Percentiles rank a stretch among this genome's conserved stretches.
These are phyloP conservation scores for Triops longicaudatus DNA, from an alignment of 1,140 invertebrate genomes.

Conservation along the genomic window DNA sequence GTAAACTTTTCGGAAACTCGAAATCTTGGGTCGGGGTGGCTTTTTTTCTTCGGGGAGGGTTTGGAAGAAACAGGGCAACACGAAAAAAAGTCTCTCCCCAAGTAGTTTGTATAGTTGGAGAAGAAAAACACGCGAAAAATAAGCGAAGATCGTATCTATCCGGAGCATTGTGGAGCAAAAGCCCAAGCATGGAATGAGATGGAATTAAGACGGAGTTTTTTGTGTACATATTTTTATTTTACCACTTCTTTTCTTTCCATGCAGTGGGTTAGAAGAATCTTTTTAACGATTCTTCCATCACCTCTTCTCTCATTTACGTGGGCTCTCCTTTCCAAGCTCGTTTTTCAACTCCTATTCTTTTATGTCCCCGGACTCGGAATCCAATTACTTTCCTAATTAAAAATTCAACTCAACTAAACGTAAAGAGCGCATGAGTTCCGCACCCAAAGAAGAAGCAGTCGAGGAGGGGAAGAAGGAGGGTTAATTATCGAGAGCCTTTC, in stretches of 20 bases:
- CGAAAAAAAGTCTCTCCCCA: too few species aligned
- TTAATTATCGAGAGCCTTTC: slow-evolving; percentile 8
- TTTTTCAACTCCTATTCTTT: slow-evolving; percentile 15
- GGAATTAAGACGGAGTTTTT: background rate
- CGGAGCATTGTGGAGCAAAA: background rate
- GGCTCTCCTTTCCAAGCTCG: slow-evolving; percentile 7
- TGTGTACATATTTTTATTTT: background rate
- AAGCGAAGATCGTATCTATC: slow-evolving; percentile 3
- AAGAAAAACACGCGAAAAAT: background rate
- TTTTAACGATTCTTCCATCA: slow-evolving; percentile 8
- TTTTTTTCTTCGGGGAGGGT: too few species aligned
- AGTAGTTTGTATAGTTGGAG: background rate
- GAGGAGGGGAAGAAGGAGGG: background rate
- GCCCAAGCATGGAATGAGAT: background rate
- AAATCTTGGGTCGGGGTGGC: too few species aligned
- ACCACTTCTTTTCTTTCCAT: slow-evolving; percentile 7
- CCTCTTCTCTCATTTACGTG: slow-evolving; percentile 11
- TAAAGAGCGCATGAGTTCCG: background rate
- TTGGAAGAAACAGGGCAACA: too few species aligned
- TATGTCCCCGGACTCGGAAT: background rate
- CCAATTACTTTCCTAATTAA: slow-evolving; percentile 15
- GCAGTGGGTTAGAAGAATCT: background rate
- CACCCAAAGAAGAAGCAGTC: background rate
- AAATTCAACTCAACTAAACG: slow-evolving; percentile 1
- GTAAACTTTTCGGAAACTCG: too few species aligned